phyloP scores from a whole-genome alignment of 2,797 vertebrate genomes.

The Mionectes olivaceus region DNA sequence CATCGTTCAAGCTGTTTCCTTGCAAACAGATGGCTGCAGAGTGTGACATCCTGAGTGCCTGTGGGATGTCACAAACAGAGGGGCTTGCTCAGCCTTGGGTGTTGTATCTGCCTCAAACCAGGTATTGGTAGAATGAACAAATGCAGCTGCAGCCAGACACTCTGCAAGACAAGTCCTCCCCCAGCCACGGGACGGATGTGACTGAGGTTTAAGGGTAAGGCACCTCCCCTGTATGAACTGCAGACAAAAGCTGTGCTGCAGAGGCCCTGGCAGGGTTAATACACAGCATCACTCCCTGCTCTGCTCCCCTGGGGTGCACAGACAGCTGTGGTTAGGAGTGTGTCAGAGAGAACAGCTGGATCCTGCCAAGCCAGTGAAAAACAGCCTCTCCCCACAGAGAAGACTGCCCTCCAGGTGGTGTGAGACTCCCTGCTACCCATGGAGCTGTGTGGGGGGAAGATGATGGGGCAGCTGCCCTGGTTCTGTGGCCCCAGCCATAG shows the following conservation, averaged over 20 bases:
- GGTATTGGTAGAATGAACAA: background rate
- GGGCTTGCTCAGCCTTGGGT: background rate
- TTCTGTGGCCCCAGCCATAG: background rate
- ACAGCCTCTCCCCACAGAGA: background rate
- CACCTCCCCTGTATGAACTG: rapidly evolving
- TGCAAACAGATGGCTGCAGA: background rate
- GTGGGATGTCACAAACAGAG: background rate
- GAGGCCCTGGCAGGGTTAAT: background rate
- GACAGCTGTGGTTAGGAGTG: background rate
- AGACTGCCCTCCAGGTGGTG: background rate
- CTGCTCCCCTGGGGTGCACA: background rate
- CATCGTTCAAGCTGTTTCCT: background rate
- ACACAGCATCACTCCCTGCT: rapidly evolving
- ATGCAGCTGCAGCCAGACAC: background rate
- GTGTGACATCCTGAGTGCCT: background rate
- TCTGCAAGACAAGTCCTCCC: background rate
- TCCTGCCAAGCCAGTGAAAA: background rate
- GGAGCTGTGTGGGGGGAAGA: background rate
- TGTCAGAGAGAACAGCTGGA: background rate
- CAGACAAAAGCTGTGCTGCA: background rate
- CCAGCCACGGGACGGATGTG: rapidly evolving
- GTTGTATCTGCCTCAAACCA: background rate
- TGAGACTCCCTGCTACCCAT: background rate
- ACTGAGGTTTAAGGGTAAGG: background rate
- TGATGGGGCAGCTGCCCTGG: background rate